Conservation (phyloP, 2,113 vertebrate genomes). For the Pterocles gutturalis region DNA sequence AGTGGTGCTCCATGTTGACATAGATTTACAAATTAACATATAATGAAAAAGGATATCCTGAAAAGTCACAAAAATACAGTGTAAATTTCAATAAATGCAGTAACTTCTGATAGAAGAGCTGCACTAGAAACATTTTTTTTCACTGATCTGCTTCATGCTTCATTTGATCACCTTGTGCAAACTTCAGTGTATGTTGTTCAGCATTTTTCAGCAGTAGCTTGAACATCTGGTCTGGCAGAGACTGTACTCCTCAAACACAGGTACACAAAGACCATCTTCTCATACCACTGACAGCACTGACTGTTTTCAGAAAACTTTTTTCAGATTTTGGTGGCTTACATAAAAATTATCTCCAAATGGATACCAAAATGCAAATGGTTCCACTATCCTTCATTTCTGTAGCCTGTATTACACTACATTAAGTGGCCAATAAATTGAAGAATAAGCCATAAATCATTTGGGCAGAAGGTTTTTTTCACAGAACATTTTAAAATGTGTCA, state of each 20-base stretch:
- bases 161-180: not conserved
- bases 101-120: not conserved
- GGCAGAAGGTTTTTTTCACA: not conserved
- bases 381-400: not conserved
- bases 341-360: not conserved
- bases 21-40: not conserved
- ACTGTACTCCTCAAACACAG: not conserved
- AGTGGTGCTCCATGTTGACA: rapidly evolving
- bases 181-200: not conserved
- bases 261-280: not conserved
- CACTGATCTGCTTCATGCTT: not conserved
- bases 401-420: not conserved
- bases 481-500: not conserved
- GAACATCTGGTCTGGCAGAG: not conserved
- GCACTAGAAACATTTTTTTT: not conserved
- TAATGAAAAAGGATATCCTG: not conserved
- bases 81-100: not conserved
- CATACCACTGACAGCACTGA: not conserved
- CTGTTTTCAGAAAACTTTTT: not conserved
- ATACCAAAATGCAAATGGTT: not conserved
- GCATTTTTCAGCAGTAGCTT: not conserved
- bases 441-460: not conserved
- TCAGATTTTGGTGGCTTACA: not conserved
- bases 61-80: not conserved
- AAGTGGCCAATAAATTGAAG: not conserved